Percentiles rank a stretch among this genome's conserved stretches.
Conservation (phyloP, 2,888 invertebrate genomes). For the Pseudanteris insignis region DNA sequence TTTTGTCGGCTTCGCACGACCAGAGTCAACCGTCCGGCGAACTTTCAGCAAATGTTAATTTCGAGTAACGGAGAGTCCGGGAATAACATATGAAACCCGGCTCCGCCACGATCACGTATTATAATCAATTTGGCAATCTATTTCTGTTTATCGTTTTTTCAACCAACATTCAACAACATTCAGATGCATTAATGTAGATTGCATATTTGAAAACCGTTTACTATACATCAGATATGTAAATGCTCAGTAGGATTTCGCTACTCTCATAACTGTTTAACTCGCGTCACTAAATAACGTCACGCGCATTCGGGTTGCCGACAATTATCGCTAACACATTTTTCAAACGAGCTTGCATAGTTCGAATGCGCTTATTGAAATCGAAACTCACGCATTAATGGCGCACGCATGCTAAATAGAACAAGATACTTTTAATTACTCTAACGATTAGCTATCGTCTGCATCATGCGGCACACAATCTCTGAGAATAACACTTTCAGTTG, state of each 20-base stretch:
- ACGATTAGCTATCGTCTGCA: conserved; percentile 16
- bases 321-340: conserved; percentile 14
- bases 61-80: conserved; percentile 29
- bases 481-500: conserved; percentile 38
- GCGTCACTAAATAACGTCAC: conserved; percentile 12
- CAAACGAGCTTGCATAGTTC: too few relatives aligned
- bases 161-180: conserved; percentile 6
- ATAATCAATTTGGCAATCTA: conserved; percentile 37
- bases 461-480: conserved; percentile 16
- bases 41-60: conserved; percentile 35
- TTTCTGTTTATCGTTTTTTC: conserved; percentile 30
- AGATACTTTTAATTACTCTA: conserved; percentile 24
- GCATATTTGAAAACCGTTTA: conserved; percentile 20
- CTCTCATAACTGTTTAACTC: conserved; percentile 15
- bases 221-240: conserved; percentile 29
- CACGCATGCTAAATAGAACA: conserved; percentile 2
- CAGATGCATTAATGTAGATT: conserved; percentile 40
- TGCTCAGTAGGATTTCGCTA: conserved; percentile 17
- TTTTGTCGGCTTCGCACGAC: neutral
- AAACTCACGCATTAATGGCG: neutral
- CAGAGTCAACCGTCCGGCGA: conserved; percentile 6
- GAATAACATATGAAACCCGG: conserved; percentile 14
- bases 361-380: neutral
- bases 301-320: conserved; percentile 10
- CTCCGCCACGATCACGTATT: conserved; percentile 15